Evolutionary conservation across 1,140 invertebrate species (phyloP).

Genomic region (Phocides pigmalion): DNA sequence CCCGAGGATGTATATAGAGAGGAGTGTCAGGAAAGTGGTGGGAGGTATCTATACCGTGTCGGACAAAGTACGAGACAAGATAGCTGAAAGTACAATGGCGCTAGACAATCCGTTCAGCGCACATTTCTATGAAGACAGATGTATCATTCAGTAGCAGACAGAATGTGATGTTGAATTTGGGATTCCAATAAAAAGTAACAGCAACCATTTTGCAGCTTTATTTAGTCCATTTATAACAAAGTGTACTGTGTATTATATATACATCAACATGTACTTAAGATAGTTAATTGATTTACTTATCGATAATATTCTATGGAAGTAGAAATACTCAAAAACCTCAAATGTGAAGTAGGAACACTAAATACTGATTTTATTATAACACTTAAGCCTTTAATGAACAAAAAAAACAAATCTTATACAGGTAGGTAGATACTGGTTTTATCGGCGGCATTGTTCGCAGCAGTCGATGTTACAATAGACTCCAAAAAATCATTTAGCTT

Average conservation of each 20-base stretch:
- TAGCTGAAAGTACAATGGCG: slow-evolving; percentile 59
- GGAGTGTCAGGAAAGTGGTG: slow-evolving; percentile 53
- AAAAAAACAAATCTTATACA: too few relatives aligned
- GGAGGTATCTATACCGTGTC: slow-evolving; percentile 62
- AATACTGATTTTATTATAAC: too few relatives aligned
- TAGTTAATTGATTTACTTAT: too few relatives aligned
- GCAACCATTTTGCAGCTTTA: neutral
- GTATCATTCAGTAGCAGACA: slow-evolving; percentile 47
- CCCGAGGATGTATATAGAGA: slow-evolving; percentile 45
- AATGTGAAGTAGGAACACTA: too few relatives aligned
- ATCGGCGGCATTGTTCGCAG: too few relatives aligned
- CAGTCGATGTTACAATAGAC: too few relatives aligned
- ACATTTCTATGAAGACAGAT: slow-evolving; percentile 67
- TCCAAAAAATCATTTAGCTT: too few relatives aligned
- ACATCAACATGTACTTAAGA: too few relatives aligned
- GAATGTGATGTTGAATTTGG: neutral
- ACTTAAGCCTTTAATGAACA: too few relatives aligned
- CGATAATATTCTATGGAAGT: too few relatives aligned
- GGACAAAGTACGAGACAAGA: slow-evolving; percentile 61
- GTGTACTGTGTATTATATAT: neutral
- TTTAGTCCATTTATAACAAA: neutral
- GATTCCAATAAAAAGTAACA: slow-evolving; percentile 17
- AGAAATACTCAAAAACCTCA: too few relatives aligned
- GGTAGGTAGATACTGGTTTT: too few relatives aligned
- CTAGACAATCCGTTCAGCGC: slow-evolving; percentile 63